Evolutionary conservation across 1,140 invertebrate genomes (phyloP).

Genomic region (Papilio glaucus): DNA sequence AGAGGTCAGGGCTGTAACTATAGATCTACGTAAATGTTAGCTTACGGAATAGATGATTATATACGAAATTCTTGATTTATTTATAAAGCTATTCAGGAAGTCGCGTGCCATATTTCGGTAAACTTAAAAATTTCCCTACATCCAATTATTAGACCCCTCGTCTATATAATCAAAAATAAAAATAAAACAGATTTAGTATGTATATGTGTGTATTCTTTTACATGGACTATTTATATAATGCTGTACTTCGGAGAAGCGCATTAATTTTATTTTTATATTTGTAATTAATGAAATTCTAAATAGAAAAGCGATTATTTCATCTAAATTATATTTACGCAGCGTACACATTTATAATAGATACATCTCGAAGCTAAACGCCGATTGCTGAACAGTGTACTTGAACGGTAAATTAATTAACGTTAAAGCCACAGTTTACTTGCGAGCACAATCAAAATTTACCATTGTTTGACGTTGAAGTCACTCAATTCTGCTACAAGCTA

Average conservation of each 20-base stretch:
- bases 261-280: neutral
- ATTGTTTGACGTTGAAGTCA: slow-evolving; percentile 11
- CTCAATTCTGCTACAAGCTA: neutral
- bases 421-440: slow-evolving; percentile 1
- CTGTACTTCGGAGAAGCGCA: too few relatives aligned
- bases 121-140: too few relatives aligned
- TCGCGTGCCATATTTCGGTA: too few relatives aligned
- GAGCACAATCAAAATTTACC: slow-evolving; percentile 12
- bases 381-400: slow-evolving; percentile 15
- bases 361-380: neutral
- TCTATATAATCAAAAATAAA: too few relatives aligned
- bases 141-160: too few relatives aligned
- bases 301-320: neutral
- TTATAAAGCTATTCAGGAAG: too few relatives aligned
- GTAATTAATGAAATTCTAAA: neutral
- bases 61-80: too few relatives aligned
- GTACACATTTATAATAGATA: slow-evolving; percentile 13
- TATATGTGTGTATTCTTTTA: too few relatives aligned
- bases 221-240: too few relatives aligned
- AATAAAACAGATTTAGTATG: too few relatives aligned
- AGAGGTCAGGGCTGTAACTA: neutral
- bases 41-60: too few relatives aligned
- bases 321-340: neutral
- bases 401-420: slow-evolving; percentile 24
- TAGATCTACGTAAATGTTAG: too few relatives aligned